Percentiles rank a stretch among this genome's conserved stretches.
Evolutionary conservation across 35 echinoderm and acorn worm species (phyloP).

Genomic region (Apostichopus parvimensis): DNA sequence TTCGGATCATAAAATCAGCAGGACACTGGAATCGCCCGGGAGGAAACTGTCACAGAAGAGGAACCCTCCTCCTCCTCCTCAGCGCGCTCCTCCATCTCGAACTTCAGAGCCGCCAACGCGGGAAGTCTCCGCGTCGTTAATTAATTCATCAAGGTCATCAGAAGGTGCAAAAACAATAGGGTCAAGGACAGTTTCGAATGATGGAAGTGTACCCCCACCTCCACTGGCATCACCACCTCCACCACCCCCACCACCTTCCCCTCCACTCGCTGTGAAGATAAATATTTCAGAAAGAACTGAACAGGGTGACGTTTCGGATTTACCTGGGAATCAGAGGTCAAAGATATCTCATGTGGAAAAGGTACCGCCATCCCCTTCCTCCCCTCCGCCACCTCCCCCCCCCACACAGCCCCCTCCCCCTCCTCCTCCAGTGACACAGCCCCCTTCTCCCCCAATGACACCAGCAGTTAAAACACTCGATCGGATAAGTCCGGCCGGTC

Average conservation of each 20-base stretch:
- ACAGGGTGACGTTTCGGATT: not conserved
- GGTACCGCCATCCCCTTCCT: not conserved
- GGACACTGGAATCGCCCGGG: conserved; percentile 1
- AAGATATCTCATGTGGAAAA: not conserved
- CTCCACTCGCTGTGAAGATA: not conserved
- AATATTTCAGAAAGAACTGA: conserved; percentile 7
- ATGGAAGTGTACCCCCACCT: not conserved
- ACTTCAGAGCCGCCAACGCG: not conserved
- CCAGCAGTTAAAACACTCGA: not conserved
- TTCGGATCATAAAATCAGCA: not conserved
- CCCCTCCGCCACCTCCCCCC: not conserved
- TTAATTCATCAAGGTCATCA: not conserved
- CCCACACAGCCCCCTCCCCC: not conserved
- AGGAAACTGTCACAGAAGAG: not conserved
- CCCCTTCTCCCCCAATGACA: not conserved
- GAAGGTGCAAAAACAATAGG: not conserved
- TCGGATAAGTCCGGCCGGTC: not conserved
- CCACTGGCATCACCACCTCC: not conserved
- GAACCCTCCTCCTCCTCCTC: not conserved
- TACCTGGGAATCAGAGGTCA: not conserved
- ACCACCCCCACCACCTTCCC: not conserved
- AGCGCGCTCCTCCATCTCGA: not conserved
- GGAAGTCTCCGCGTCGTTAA: too few species aligned
- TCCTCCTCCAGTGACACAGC: not conserved
- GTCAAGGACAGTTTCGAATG: not conserved